Base-by-base conservation (phyloP, 2,113 vertebrate genomes). In the Cairina moschata region DNA sequence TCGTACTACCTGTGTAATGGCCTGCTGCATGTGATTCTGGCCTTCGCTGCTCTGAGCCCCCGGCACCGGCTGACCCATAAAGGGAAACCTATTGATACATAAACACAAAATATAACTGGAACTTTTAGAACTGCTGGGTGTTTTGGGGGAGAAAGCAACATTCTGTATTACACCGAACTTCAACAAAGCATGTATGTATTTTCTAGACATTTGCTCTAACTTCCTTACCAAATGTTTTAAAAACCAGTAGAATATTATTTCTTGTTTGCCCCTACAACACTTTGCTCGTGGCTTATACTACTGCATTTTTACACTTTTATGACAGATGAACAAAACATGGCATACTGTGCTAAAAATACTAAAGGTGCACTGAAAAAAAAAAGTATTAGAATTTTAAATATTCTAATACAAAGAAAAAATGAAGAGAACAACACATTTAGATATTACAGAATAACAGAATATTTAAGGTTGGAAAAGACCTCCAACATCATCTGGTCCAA, bases 1-100 rank as follows among this genome's bases (percentile, higher is more conserved):
- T 40, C 67, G 36, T 25, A 68, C 90, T 99, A 99, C 99, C 99
- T 98, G 98, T 75, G 97, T 54, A 66, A 98, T 92, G 11, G 97
- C 95, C 67, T 98, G 98, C 1, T 98, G 98, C 63, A 98, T 96
- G 25, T 98, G 97, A 38, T 91, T 98, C 52, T 98, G 94, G 42
- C 95, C 92, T 65, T 99, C 98, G 18, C 86, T 93, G 17, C 55
- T 42, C 65, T 97, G 98, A 31, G 96, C 23, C 22, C 97, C 98
- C 5, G 99, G 93, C 42, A 97, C 84, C n/a, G 98, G 97, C 56
- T 98, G 98, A 93, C 98, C 98, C 92, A 97, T 97, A 65, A 98
- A 98, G 59, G 99, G 99, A 96, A 99, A 98, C 94, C 99, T 99
- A 90, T 22, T 8, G 55, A 86, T 3, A 86, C 0, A 84, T 73